A percentile compares a stretch with the other conserved stretches of the same genome.
These are phyloP conservation scores for Neria commutata DNA, from an alignment of 2,888 invertebrate species.

Conservation along the genomic window DNA sequence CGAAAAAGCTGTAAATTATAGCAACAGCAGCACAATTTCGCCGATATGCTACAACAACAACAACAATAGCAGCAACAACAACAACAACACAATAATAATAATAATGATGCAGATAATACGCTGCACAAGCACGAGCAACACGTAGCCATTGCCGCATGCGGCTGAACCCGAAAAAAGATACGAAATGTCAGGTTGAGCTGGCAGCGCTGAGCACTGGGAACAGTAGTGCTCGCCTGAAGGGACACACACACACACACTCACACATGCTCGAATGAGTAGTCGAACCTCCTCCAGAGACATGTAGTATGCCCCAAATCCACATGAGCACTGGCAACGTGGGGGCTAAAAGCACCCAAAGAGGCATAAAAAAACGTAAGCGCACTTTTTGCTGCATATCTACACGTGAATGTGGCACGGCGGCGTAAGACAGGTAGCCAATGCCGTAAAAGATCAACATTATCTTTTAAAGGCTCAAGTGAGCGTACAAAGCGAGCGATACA, in stretches of 20 bases:
- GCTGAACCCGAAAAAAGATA: too few relatives aligned
- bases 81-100: constrained; percentile 12
- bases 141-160: too few relatives aligned
- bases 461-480: too few relatives aligned
- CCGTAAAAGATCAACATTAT: constrained; percentile 5
- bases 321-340: background rate
- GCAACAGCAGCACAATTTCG: background rate
- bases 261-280: too few relatives aligned
- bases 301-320: too few relatives aligned
- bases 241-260: background rate
- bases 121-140: constrained; percentile 21
- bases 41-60: constrained; percentile 11
- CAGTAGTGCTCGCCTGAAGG: too few relatives aligned
- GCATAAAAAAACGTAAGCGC: background rate
- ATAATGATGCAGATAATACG: constrained; percentile 30
- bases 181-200: too few relatives aligned
- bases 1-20: constrained; percentile 4
- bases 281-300: too few relatives aligned
- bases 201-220: too few relatives aligned
- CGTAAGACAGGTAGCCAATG: constrained; percentile 23
- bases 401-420: background rate
- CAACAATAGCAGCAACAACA: constrained; percentile 2
- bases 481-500: too few relatives aligned
- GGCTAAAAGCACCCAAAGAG: background rate
- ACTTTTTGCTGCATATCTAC: background rate